These are phyloP conservation scores for Heliconius charithonia DNA, from an alignment of 2,888 invertebrate genomes.

Conservation along the genomic window DNA sequence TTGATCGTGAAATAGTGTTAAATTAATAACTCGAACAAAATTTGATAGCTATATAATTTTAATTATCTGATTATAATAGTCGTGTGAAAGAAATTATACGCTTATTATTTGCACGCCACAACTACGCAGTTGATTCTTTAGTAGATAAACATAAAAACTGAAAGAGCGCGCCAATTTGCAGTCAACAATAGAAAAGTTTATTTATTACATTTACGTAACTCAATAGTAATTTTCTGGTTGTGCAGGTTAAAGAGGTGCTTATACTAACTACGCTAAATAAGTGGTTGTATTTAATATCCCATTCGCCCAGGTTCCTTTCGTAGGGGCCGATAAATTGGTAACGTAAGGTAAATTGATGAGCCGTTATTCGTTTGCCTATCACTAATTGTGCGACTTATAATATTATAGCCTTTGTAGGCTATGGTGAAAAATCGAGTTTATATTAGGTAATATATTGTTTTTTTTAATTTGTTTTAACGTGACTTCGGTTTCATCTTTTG, in stretches of 20 bases:
- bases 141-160: slow-evolving; percentile 16
- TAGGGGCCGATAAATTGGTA: neutral
- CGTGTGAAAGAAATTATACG: slow-evolving; percentile 51
- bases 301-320: neutral
- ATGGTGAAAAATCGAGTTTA: no score
- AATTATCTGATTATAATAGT: neutral
- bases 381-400: neutral
- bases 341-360: neutral
- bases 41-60: neutral
- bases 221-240: neutral
- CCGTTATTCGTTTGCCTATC: neutral
- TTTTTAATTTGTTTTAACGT: no score
- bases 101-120: slow-evolving; percentile 24
- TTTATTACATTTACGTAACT: neutral
- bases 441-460: no score
- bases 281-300: neutral
- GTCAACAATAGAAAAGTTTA: neutral
- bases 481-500: no score
- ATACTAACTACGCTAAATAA: neutral
- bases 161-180: slow-evolving; percentile 23
- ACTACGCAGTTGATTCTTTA: slow-evolving; percentile 23
- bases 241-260: neutral
- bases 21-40: neutral
- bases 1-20: neutral
- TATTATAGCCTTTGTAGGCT: no score